Percentiles rank a stretch among this genome's conserved stretches.
These are phyloP conservation scores for Cryptoblepharus egeriae DNA, from an alignment of 2,797 vertebrate species.

Conservation along the genomic window DNA sequence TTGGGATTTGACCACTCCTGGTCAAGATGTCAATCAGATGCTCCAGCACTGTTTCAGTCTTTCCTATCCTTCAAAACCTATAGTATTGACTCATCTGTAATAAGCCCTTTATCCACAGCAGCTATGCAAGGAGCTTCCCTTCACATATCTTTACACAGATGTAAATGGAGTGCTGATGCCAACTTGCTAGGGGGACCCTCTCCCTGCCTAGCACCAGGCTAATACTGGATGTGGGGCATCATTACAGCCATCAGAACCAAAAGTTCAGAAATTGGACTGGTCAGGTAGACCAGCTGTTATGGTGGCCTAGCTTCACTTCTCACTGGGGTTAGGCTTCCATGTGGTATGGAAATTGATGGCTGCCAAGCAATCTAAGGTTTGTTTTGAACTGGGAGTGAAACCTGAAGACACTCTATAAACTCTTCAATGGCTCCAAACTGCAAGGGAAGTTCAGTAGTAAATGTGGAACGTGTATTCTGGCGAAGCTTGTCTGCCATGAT, in stretches of 20 bases:
- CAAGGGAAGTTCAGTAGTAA: neutral
- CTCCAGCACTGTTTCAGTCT: too few species aligned
- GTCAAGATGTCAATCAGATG: too few species aligned
- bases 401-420: neutral
- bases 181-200: too few species aligned
- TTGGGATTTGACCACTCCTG: too few species aligned
- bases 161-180: too few species aligned
- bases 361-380: neutral
- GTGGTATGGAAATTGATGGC: neutral
- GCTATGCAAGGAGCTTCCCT: neutral
- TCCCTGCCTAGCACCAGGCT: too few species aligned
- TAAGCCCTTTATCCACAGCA: neutral
- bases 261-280: too few species aligned
- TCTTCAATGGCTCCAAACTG: neutral
- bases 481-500: neutral
- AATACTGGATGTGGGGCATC: too few species aligned
- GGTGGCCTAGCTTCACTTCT: neutral
- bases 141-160: neutral
- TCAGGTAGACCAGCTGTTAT: neutral
- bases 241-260: too few species aligned
- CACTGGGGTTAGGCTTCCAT: neutral
- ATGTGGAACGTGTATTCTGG: too few species aligned
- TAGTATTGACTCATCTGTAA: neutral
- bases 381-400: neutral
- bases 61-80: neutral